Conservation (phyloP, 53 echinoderm and acorn worm species). For the Paelopatides confundens region DNA sequence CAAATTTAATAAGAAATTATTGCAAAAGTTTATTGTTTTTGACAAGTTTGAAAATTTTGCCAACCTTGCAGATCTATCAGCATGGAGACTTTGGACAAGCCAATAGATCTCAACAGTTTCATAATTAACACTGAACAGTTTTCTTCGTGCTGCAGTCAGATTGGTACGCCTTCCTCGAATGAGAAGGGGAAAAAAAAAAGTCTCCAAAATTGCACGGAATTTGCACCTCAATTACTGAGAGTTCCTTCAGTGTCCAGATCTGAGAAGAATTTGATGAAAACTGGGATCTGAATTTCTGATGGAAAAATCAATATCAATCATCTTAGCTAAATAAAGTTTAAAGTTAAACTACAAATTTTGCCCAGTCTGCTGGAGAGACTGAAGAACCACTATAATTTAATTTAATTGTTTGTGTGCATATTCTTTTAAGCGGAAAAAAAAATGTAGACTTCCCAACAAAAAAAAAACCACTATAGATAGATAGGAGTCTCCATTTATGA, state of each 20-base stretch:
- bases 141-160: neutral
- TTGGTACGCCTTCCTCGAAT: neutral
- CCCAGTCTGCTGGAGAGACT: neutral
- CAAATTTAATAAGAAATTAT: neutral
- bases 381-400: neutral
- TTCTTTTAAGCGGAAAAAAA: too few relatives aligned
- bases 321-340: neutral
- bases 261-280: neutral
- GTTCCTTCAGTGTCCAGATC: neutral
- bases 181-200: neutral
- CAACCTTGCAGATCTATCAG: neutral
- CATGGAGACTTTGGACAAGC: neutral
- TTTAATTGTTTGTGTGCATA: neutral
- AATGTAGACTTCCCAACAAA: too few relatives aligned
- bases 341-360: neutral
- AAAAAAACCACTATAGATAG: too few relatives aligned
- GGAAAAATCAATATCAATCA: slow-evolving; percentile 38
- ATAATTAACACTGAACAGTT: neutral
- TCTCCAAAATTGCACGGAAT: neutral
- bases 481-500: too few relatives aligned
- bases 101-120: neutral
- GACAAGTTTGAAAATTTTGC: neutral
- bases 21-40: neutral
- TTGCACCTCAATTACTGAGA: neutral
- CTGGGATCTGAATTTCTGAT: slow-evolving; percentile 14